Base-by-base conservation (phyloP, 1,140 invertebrate species). In the Drosophila sproati region DNA sequence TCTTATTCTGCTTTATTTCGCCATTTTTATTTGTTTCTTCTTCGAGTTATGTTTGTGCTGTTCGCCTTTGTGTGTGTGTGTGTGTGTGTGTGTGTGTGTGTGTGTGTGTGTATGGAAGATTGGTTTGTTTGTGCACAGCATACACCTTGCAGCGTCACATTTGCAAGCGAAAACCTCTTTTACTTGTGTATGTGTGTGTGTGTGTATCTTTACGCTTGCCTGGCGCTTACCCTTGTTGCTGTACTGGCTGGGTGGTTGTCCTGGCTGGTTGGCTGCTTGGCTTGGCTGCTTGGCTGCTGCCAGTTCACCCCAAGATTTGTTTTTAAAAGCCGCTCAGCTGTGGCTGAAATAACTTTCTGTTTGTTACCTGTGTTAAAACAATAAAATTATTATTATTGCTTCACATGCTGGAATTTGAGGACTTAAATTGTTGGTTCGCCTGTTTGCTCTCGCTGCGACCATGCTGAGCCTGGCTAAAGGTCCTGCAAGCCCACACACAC, bases 361-460 rank as follows among this genome's bases (percentile, higher is more conserved):
- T 83, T 82, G 80, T 80, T 89, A 88, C 85, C 85, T 89, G 83
- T 89, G 85, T 89, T 89, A 89, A 89, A 89, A 89, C 85, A 89
- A 89, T 89, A 89, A 89, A 89, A 89, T 89, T 89, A 89, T 89
- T 89, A 89, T 89, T 89, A 89, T 89, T 89, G 85, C 85, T 89
- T 72, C 85, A 89, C 85, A 89, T 89, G 85, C 88, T 89, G 85
- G 85, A 89, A 88, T 88, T 88, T 80, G 80, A 89, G 80, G 85
- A 89, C 85, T 88, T 89, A 85, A 88, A 85, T 80, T 88, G 85
- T 89, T 89, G 59, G 63, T 82, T 73, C 72, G 34, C 10, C 41
- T 43, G 20, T 20, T 20, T 20, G 20, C 41, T 8, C 51, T 8
- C 5, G 0, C 12, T 28, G 2, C 20, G 20, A 20, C 12, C 6